phyloP scores from a whole-genome alignment of 1,140 invertebrate species.

The Stegodyphus dumicola region DNA sequence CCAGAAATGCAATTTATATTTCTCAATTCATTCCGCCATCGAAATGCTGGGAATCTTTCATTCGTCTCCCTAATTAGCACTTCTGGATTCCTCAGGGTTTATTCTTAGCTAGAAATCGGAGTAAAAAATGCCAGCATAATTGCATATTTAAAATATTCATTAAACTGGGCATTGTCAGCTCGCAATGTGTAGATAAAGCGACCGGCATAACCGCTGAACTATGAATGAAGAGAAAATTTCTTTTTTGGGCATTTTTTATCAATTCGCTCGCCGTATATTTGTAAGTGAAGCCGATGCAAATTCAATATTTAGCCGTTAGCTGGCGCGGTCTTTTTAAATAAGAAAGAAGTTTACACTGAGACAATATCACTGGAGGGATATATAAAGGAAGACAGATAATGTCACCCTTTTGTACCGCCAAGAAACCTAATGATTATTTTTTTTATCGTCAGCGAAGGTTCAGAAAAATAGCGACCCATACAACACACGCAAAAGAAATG shows the following conservation, averaged over 20 bases:
- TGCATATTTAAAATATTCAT: slow-evolving; percentile 61
- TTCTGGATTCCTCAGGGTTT: slow-evolving; percentile 40
- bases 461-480: slow-evolving; percentile 34
- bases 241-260: slow-evolving; percentile 2
- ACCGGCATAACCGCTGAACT: slow-evolving; percentile 45
- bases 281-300: slow-evolving; percentile 56
- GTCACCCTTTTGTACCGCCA: slow-evolving; percentile 48
- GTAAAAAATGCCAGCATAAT: slow-evolving; percentile 46
- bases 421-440: slow-evolving; percentile 59
- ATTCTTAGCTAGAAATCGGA: slow-evolving; percentile 51
- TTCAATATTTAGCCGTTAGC: slow-evolving; percentile 59
- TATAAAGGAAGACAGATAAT: slow-evolving; percentile 57
- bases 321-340: slow-evolving; percentile 34
- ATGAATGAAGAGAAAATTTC: slow-evolving; percentile 30
- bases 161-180: slow-evolving; percentile 53
- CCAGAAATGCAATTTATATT: slow-evolving; percentile 53
- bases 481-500: slow-evolving; percentile 38
- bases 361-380: slow-evolving; percentile 52
- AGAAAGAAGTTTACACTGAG: slow-evolving; percentile 54
- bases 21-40: slow-evolving; percentile 28
- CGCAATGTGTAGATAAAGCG: slow-evolving; percentile 35
- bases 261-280: slow-evolving; percentile 14
- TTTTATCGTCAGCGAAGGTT: slow-evolving; percentile 8
- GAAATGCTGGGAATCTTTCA: slow-evolving; percentile 15
- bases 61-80: slow-evolving; percentile 52